phyloP scores from a whole-genome alignment of 1,140 invertebrate species.

The Drosophila funebris region DNA sequence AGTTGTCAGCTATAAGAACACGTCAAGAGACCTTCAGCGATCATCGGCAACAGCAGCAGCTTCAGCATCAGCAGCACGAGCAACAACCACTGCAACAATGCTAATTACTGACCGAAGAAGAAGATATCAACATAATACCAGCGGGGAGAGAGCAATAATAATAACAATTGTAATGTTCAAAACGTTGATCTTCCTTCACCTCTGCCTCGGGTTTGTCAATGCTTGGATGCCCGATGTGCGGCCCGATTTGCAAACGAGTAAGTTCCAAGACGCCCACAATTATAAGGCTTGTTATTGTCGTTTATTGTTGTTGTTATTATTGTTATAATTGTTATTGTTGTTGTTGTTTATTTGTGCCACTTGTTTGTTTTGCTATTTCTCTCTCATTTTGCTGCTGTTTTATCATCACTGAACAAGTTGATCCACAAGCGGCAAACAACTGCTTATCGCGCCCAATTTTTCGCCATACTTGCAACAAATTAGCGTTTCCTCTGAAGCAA shows the following conservation, averaged over 20 bases:
- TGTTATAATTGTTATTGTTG: slow-evolving; percentile 1
- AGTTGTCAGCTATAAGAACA: slow-evolving; percentile 33
- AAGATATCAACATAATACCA: slow-evolving; percentile 14
- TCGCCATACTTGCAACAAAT: slow-evolving; percentile 70
- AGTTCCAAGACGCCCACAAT: slow-evolving; percentile 37
- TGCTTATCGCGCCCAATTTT: slow-evolving; percentile 72
- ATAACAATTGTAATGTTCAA: slow-evolving; percentile 19
- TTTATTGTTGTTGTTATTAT: slow-evolving; percentile 20
- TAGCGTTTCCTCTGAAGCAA: slow-evolving; percentile 62
- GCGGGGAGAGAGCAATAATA: not conserved
- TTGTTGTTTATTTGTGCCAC: slow-evolving; percentile 63
- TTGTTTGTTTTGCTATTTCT: slow-evolving; percentile 46
- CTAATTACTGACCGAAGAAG: slow-evolving; percentile 42
- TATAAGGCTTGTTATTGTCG: not conserved
- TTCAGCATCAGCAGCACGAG: too few relatives aligned
- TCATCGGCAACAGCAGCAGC: slow-evolving; percentile 33
- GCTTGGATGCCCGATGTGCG: slow-evolving; percentile 83
- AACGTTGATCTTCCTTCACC: slow-evolving; percentile 6
- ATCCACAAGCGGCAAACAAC: slow-evolving; percentile 28
- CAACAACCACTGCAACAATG: slow-evolving; percentile 23
- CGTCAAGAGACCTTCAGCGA: slow-evolving; percentile 61
- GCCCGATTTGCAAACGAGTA: slow-evolving; percentile 81
- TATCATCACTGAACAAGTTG: slow-evolving; percentile 65
- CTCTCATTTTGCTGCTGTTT: slow-evolving; percentile 35
- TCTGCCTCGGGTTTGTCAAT: slow-evolving; percentile 4